Conservation (phyloP, 2,797 vertebrate species). For the Arctocebus calabarensis region DNA sequence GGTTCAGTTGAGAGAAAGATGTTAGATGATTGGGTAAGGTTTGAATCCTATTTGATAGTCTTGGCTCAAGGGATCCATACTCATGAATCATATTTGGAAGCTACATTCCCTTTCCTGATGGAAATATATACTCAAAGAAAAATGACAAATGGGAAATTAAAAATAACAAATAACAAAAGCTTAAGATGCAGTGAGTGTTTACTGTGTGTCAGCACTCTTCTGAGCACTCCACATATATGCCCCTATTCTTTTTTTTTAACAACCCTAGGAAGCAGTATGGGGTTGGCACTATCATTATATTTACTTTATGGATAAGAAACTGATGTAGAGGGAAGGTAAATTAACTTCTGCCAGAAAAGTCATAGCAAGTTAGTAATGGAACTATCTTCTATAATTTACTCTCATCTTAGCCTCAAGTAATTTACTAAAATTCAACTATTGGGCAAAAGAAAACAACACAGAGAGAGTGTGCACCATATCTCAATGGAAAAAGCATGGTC, state of each 20-base stretch:
- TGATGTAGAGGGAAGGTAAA: background rate
- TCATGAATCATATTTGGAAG: background rate
- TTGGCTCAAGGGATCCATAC: background rate
- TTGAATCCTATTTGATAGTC: background rate
- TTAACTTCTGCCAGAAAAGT: constrained; percentile 22
- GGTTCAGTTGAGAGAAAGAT: background rate
- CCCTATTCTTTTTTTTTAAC: background rate
- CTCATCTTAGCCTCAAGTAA: background rate
- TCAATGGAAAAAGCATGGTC: background rate
- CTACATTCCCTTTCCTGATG: background rate
- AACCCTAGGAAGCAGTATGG: background rate
- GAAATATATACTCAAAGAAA: background rate
- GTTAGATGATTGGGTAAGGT: background rate
- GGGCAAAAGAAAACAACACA: background rate
- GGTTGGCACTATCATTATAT: background rate
- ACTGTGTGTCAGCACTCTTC: background rate
- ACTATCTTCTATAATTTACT: background rate
- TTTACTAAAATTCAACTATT: background rate
- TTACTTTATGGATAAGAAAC: background rate
- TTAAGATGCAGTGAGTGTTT: background rate
- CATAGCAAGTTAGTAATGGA: background rate
- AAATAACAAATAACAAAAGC: background rate
- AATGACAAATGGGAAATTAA: background rate
- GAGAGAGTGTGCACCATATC: background rate
- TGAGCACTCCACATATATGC: background rate